Percentiles rank a stretch among this genome's conserved stretches.
Evolutionary conservation across 2,888 invertebrate species (phyloP).

Genomic region (Malthinus seriepunctatus): DNA sequence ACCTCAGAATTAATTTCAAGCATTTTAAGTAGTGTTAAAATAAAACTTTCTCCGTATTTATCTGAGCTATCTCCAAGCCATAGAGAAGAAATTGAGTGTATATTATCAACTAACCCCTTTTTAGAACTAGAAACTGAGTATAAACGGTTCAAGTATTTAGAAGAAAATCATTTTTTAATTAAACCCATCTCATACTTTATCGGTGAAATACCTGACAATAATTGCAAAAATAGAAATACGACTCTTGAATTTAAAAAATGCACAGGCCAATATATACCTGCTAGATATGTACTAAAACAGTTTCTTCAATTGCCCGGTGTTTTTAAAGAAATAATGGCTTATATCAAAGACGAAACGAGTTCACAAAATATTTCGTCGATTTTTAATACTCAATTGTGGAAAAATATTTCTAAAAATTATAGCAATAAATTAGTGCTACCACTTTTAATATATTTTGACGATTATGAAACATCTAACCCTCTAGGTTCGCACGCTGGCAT

Average conservation of each 20-base stretch:
- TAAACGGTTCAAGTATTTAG: slow-evolving; percentile 2
- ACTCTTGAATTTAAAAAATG: no score
- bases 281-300: no score
- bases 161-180: slow-evolving; percentile 3
- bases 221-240: not conserved
- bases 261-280: no score
- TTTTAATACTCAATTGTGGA: not conserved
- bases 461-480: slow-evolving; percentile 10
- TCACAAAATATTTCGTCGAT: not conserved
- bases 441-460: slow-evolving; percentile 8
- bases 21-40: no score
- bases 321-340: not conserved
- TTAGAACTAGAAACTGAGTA: not conserved
- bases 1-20: no score
- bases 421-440: not conserved
- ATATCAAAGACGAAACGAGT: not conserved
- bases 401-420: not conserved
- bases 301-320: not conserved
- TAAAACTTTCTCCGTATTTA: no score
- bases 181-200: not conserved
- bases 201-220: not conserved
- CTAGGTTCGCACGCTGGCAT: slow-evolving; percentile 10
- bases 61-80: no score
- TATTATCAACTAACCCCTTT: not conserved
- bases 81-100: no score